These are phyloP conservation scores for Listronotus bonariensis DNA, from an alignment of 1,140 invertebrate genomes.

Conservation along the genomic window DNA sequence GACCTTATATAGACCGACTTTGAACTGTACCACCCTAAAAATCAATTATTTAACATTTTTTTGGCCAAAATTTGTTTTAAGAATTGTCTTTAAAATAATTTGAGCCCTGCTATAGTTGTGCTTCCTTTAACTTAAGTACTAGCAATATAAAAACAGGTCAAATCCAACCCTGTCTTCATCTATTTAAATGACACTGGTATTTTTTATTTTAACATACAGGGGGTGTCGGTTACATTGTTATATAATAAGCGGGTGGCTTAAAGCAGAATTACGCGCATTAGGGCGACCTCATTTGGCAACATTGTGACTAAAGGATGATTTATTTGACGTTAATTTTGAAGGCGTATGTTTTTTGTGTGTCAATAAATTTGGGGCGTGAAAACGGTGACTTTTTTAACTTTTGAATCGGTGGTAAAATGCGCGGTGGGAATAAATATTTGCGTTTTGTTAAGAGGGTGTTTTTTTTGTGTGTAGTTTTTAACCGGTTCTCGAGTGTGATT, in stretches of 20 bases:
- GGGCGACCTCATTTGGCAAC: conserved; percentile 39
- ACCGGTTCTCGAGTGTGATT: too few relatives aligned
- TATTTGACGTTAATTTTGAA: conserved; percentile 48
- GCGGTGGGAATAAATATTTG: conserved; percentile 17
- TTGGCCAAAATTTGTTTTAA: too few relatives aligned
- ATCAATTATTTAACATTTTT: too few relatives aligned
- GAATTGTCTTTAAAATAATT: too few relatives aligned
- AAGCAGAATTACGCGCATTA: conserved; percentile 30
- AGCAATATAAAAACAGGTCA: not conserved
- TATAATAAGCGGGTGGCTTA: conserved; percentile 14
- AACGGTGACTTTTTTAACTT: conserved; percentile 14
- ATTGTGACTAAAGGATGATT: conserved; percentile 47
- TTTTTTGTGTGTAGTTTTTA: not conserved
- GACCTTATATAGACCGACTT: too few relatives aligned
- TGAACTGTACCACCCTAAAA: too few relatives aligned
- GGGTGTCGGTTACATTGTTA: conserved; percentile 37
- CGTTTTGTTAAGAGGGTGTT: conserved; percentile 2
- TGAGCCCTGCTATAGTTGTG: too few relatives aligned
- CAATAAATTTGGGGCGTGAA: conserved; percentile 38
- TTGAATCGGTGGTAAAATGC: conserved; percentile 5
- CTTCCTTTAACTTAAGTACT: too few relatives aligned
- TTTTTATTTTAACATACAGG: conserved; percentile 41
- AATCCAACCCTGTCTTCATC: conserved; percentile 36
- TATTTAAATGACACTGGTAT: conserved; percentile 48
- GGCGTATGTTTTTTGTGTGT: conserved; percentile 40